Evolutionary conservation across 2,113 vertebrate species (phyloP).

Genomic region (Gadus chalcogrammus): DNA sequence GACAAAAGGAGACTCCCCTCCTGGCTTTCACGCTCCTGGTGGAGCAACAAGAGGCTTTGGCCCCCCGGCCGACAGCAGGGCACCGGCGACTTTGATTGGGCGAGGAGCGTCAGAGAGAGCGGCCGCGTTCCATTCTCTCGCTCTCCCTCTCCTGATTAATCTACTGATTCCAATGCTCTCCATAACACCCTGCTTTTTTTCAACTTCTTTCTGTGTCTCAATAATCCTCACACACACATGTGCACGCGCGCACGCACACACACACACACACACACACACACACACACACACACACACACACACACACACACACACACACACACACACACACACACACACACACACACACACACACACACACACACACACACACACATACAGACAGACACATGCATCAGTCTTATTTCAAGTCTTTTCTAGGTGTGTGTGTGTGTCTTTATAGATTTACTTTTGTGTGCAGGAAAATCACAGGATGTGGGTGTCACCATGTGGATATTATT

Average conservation of each 20-base stretch:
- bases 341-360: too few relatives aligned
- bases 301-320: too few relatives aligned
- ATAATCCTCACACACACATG: constrained; percentile 32
- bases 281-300: too few relatives aligned
- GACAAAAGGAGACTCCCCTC: constrained; percentile 83
- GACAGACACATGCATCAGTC: too few relatives aligned
- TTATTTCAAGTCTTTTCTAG: not conserved
- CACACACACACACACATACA: not conserved
- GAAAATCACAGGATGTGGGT: not conserved
- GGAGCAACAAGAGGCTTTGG: constrained; percentile 81
- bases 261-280: constrained; percentile 9
- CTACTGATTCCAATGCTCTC: constrained; percentile 72
- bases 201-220: constrained; percentile 56
- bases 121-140: constrained; percentile 16
- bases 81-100: constrained; percentile 70
- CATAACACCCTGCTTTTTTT: constrained; percentile 56
- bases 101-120: constrained; percentile 68
- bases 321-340: not conserved
- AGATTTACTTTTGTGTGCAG: not conserved
- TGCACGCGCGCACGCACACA: not conserved
- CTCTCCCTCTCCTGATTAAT: constrained; percentile 73
- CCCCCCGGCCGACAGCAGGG: constrained; percentile 58
- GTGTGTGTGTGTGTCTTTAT: not conserved
- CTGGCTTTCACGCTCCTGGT: constrained; percentile 79
- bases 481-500: too few relatives aligned